Evolutionary conservation across 2,797 vertebrate genomes (phyloP), one percentile per base, ranked within the genome.

Genomic region (Champsocephalus gunnari): DNA sequence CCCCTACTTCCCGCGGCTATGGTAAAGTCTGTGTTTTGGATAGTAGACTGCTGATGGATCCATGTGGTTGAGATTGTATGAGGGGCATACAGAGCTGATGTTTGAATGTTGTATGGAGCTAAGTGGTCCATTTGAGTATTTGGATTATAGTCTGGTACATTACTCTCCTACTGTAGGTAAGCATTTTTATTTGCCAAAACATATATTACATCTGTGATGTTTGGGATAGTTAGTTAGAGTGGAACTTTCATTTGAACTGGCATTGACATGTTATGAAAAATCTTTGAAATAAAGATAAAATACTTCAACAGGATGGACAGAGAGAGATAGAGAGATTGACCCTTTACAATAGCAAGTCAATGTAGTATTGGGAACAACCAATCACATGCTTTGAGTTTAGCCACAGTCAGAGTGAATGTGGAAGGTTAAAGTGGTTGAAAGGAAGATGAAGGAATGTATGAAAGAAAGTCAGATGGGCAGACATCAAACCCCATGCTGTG

Each of bases 91-190:
- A 43, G 5, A 56, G 17, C 48, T 54, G 34, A 49, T 54, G 11
- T 62, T 21, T 0, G 2, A 1, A 19, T n/a, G 68, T 57, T 51
- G 12, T 34, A 7, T 17, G 0, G 1, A 41, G 59, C 68, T 72
- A 61, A 72, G 70, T 70, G 65, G 47, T 65, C 49, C 45, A 58
- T 75, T 71, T 72, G 55, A 38, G 14, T 61, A 32, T 71, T 67
- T 72, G 19, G 13, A 57, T 34, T 72, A 41, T 17, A 38, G 28
- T 51, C 50, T 44, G 49, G 21, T 38, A 32, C 51, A 62, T 71
- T 74, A 62, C 28, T 55, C 13, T 45, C 19, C 34, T 51, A n/a
- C n/a, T n/a, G n/a, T n/a, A 1, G 14, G 10, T 16, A 38, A 57
- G 60, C 17, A 54, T 41, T 6, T 47, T 0, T 19, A 16, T 45